A percentile compares a stretch with the other conserved stretches of the same genome.
Evolutionary conservation across 2,113 vertebrate species (phyloP).

Genomic region (Alces alces): DNA sequence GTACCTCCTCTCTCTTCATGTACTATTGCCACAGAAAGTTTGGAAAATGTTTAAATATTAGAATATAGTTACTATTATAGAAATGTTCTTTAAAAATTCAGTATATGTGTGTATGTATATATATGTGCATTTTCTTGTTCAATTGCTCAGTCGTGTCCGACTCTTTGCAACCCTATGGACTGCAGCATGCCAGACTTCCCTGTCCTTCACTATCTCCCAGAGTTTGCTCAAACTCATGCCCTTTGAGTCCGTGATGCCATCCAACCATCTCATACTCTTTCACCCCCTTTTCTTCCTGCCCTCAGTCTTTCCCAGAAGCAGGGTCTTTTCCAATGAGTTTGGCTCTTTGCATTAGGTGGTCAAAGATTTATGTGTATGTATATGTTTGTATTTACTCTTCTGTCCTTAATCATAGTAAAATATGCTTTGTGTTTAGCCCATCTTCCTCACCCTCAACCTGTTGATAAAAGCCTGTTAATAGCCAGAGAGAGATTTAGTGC

Average conservation of each 20-base stretch:
- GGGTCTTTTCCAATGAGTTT: not conserved
- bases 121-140: not conserved
- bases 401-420: not conserved
- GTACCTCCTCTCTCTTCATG: not conserved
- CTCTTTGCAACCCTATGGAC: not conserved
- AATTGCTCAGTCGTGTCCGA: fast-evolving
- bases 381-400: not conserved
- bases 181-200: not conserved
- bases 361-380: not conserved
- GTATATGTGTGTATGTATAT: not conserved
- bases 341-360: not conserved
- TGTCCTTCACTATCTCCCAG: not conserved
- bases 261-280: not conserved
- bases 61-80: not conserved
- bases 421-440: not conserved
- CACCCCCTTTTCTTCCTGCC: not conserved
- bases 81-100: not conserved
- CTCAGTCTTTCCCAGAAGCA: not conserved
- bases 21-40: not conserved
- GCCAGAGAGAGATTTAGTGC: not conserved
- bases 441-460: not conserved
- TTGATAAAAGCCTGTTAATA: not conserved
- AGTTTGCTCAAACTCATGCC: not conserved
- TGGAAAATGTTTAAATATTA: slow-evolving; percentile 18
- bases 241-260: not conserved